Conservation (phyloP, 2,113 vertebrate species). For the Actenoides lindsayi region DNA sequence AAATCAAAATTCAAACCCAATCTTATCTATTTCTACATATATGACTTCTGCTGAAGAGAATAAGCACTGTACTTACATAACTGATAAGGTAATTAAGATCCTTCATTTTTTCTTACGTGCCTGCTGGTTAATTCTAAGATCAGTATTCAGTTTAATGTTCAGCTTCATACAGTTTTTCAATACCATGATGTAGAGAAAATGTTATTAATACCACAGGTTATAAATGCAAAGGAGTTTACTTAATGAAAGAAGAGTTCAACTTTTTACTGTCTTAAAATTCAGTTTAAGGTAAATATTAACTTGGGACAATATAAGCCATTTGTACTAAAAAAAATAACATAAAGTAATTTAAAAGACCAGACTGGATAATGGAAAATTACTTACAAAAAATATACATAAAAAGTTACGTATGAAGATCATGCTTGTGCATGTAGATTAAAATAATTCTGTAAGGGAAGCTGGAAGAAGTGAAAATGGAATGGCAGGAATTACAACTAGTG, state of each 20-base stretch:
- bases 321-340: background rate
- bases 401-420: background rate
- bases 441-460: background rate
- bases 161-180: background rate
- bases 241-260: background rate
- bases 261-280: background rate
- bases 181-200: background rate
- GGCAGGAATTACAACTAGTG: background rate
- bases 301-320: background rate
- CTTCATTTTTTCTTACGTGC: background rate
- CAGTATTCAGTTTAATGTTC: conserved; percentile 30
- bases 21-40: background rate
- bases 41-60: background rate
- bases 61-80: background rate
- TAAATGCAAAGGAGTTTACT: background rate
- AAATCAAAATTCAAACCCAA: background rate
- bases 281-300: background rate
- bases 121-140: conserved; percentile 36
- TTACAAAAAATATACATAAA: background rate
- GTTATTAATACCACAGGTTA: background rate
- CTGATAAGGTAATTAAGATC: background rate
- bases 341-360: background rate
- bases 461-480: background rate
- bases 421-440: background rate
- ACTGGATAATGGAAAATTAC: background rate